Percentiles rank a stretch among this genome's conserved stretches.
These are phyloP conservation scores for Leuciscus waleckii DNA, from an alignment of 2,797 vertebrate species.

Conservation along the genomic window DNA sequence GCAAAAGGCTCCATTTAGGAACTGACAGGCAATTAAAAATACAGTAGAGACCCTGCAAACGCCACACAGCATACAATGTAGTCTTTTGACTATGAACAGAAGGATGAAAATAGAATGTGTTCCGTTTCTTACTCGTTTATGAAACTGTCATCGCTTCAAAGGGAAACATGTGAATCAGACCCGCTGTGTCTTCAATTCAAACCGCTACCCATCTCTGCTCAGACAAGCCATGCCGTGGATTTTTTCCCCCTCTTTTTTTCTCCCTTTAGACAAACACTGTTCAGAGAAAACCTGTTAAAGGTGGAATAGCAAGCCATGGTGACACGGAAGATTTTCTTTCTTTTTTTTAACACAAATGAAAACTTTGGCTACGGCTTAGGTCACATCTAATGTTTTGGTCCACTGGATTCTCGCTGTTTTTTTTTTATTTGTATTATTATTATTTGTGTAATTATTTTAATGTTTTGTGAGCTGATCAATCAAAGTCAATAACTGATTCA, in stretches of 20 bases:
- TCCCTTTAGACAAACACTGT: constrained; percentile 22
- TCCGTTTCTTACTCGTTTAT: constrained; percentile 64
- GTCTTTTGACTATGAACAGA: constrained; percentile 65
- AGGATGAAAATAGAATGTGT: constrained; percentile 60
- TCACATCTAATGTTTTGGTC: background rate
- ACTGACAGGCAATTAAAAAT: constrained; percentile 64
- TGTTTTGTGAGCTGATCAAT: background rate
- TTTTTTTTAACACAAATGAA: background rate
- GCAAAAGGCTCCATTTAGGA: constrained; percentile 23
- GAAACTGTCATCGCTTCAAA: constrained; percentile 42
- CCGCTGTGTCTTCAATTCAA: constrained; percentile 11
- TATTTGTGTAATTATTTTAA: background rate
- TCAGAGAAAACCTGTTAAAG: background rate
- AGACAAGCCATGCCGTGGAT: background rate
- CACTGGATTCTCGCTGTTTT: background rate
- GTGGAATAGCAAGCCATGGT: background rate
- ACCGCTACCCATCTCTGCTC: constrained; percentile 2
- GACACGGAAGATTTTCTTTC: background rate
- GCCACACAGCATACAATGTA: constrained; percentile 47
- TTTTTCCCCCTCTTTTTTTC: background rate
- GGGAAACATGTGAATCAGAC: constrained; percentile 15
- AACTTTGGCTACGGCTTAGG: background rate
- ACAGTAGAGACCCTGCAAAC: constrained; percentile 46
- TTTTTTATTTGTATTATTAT: no score
- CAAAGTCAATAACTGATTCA: background rate